phyloP scores from a whole-genome alignment of 2,113 vertebrate genomes.

The Sapayoa aenigma region DNA sequence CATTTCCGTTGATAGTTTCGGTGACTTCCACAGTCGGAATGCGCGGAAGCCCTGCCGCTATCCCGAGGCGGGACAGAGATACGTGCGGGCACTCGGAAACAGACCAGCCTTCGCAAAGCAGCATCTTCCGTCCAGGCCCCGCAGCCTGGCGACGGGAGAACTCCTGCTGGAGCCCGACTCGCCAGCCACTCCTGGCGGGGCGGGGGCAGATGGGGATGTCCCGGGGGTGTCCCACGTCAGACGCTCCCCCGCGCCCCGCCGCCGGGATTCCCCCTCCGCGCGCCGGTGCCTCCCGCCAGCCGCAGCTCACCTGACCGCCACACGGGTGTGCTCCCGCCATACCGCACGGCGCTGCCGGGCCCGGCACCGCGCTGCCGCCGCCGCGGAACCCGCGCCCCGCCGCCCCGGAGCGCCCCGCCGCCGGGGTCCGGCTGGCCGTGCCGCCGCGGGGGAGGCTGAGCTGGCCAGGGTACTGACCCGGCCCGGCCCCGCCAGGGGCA shows the following conservation, averaged over 20 bases:
- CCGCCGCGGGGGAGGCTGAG: not conserved
- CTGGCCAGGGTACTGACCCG: conserved; percentile 56
- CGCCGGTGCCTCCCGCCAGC: not conserved
- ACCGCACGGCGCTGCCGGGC: not conserved
- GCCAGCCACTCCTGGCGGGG: not conserved
- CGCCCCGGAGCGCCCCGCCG: conserved; percentile 73
- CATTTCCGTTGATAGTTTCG: rapidly evolving
- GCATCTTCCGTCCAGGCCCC: not conserved
- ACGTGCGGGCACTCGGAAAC: rapidly evolving
- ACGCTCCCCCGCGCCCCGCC: not conserved
- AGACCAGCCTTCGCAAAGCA: rapidly evolving
- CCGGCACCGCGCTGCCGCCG: not conserved
- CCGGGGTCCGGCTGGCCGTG: not conserved
- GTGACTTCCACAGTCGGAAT: rapidly evolving
- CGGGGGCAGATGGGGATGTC: not conserved
- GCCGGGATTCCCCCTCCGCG: not conserved
- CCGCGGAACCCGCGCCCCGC: not conserved
- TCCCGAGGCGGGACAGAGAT: not conserved
- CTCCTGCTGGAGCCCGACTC: not conserved
- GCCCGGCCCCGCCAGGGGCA: not conserved
- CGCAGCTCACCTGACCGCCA: conserved; percentile 67
- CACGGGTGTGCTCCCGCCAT: conserved; percentile 67
- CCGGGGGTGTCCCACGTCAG: not conserved
- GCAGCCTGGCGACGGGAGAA: not conserved
- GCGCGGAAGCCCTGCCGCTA: rapidly evolving